Percentiles rank a stretch among this genome's conserved stretches.
phyloP scores from a whole-genome alignment of 30 jellyfish, hydroid and myxozoan species.

The Turritopsis rubra region DNA sequence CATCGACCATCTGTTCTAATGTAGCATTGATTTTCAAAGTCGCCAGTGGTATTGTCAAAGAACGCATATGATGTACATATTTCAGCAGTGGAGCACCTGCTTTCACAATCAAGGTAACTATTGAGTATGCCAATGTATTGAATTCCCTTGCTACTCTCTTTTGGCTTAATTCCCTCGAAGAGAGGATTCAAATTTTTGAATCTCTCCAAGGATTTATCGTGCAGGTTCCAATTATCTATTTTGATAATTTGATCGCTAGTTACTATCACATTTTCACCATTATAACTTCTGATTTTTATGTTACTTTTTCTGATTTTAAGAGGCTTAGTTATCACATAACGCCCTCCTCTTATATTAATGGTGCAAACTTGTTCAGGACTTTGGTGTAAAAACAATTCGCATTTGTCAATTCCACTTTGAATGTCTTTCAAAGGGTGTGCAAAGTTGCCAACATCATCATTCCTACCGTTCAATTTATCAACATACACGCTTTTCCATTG shows the following conservation, averaged over 20 bases:
- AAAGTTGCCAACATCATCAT: conserved; percentile 35
- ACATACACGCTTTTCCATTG: conserved; percentile 44
- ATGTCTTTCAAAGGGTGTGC: conserved; percentile 50
- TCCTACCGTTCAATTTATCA: conserved; percentile 34
- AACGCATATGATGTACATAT: conserved; percentile 75
- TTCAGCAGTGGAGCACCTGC: conserved; percentile 46
- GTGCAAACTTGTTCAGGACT: conserved; percentile 8
- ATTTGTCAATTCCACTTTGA: conserved; percentile 55
- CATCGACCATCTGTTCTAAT: conserved; percentile 86
- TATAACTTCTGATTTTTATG: conserved; percentile 41
- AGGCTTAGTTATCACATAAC: conserved; percentile 17
- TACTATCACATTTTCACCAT: conserved; percentile 55
- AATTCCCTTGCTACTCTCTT: conserved; percentile 46
- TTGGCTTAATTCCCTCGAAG: conserved; percentile 77
- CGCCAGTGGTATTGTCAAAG: conserved; percentile 54
- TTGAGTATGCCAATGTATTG: conserved; percentile 57
- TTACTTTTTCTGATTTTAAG: conserved; percentile 28
- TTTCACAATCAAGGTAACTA: conserved; percentile 36
- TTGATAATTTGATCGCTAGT: conserved; percentile 52
- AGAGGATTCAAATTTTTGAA: conserved; percentile 44
- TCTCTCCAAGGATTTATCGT: conserved; percentile 36
- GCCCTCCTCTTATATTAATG: conserved; percentile 20
- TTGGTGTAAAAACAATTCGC: conserved; percentile 16
- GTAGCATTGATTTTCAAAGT: conserved; percentile 68
- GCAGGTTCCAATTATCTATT: conserved; percentile 54